A percentile compares a stretch with the other conserved stretches of the same genome.
Conservation (phyloP, 2,113 vertebrate genomes). For the Oreochromis aureus region DNA sequence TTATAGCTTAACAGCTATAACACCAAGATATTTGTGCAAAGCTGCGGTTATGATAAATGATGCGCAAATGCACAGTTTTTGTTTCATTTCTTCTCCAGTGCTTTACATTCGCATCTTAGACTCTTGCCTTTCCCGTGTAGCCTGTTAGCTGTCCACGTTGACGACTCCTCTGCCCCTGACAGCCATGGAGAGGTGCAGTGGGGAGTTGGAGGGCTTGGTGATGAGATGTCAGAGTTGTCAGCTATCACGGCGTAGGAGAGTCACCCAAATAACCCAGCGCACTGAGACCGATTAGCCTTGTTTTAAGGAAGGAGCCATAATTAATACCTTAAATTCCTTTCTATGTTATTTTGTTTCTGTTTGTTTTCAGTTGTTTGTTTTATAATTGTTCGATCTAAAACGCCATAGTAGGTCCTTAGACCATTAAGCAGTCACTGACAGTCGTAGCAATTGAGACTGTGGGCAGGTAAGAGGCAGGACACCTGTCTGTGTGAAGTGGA, state of each 20-base stretch:
- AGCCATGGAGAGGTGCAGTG: background rate
- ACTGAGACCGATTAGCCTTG: background rate
- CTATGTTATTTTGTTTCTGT: background rate
- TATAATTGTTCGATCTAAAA: background rate
- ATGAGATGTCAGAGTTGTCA: conserved; percentile 20
- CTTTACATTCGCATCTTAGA: background rate
- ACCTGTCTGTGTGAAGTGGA: background rate
- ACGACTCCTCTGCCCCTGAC: background rate
- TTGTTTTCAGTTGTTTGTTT: background rate
- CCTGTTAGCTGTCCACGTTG: background rate
- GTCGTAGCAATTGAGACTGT: background rate
- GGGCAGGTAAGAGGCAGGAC: background rate
- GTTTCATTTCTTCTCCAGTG: background rate
- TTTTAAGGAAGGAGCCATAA: background rate
- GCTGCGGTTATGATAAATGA: background rate
- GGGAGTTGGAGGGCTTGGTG: background rate
- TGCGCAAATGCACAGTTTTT: background rate
- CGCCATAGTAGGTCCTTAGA: background rate
- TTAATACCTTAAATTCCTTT: background rate
- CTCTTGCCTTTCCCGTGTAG: background rate
- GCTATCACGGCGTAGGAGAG: conserved; percentile 6
- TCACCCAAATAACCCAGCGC: conserved; percentile 34
- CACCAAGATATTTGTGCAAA: background rate
- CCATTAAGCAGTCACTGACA: background rate
- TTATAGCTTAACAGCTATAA: background rate